Conservation (phyloP, 2,113 vertebrate species). For the Eclectus roratus region DNA sequence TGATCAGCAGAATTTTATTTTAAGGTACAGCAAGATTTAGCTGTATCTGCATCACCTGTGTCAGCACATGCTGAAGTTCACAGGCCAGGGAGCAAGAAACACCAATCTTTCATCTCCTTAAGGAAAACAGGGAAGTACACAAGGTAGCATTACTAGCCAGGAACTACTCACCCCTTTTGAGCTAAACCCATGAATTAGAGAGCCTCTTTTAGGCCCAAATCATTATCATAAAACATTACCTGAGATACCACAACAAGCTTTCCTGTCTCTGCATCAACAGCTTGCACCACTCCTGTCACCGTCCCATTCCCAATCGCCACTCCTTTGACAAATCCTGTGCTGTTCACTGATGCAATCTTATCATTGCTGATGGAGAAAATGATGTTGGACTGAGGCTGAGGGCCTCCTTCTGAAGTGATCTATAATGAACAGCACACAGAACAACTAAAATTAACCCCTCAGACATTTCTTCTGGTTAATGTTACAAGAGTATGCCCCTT, state of each 20-base stretch:
- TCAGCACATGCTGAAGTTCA: background rate
- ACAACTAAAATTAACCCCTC: background rate
- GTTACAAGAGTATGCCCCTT: background rate
- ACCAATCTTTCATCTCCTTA: background rate
- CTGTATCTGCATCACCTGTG: background rate
- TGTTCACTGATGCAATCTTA: conserved; percentile 77
- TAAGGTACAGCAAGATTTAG: background rate
- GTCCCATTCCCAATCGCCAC: conserved; percentile 79
- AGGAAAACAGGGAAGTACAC: background rate
- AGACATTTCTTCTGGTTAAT: background rate
- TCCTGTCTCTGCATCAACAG: conserved; percentile 88
- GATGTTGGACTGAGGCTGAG: conserved; percentile 93
- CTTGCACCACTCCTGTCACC: conserved; percentile 87
- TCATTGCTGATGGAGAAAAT: conserved; percentile 85
- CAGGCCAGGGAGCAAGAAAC: background rate
- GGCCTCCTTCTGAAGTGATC: conserved; percentile 96
- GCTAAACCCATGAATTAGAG: background rate
- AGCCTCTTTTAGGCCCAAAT: background rate
- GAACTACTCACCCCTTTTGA: background rate
- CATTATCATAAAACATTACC: conserved; percentile 66
- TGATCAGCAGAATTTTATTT: background rate
- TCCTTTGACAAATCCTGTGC: conserved; percentile 82
- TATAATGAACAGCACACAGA: conserved; percentile 19
- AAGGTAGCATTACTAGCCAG: background rate
- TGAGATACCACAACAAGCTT: conserved; percentile 87